phyloP scores from a whole-genome alignment of 1,140 invertebrate species.

The Drosophila funebris region DNA sequence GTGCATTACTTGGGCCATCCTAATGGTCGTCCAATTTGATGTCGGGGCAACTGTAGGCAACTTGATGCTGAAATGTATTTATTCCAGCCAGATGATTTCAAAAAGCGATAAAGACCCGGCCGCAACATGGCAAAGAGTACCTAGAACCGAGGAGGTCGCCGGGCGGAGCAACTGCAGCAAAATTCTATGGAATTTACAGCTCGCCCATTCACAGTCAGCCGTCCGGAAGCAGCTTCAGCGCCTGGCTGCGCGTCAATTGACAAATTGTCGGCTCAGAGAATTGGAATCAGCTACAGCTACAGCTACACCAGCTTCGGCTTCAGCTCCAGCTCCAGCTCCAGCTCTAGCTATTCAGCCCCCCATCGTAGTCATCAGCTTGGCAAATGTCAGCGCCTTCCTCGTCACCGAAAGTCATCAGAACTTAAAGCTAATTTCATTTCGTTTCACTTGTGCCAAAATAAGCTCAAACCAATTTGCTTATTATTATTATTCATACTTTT shows the following conservation, averaged over 20 bases:
- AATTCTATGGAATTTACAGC: slow-evolving; percentile 67
- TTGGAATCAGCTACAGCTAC: neutral
- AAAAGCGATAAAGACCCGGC: slow-evolving; percentile 66
- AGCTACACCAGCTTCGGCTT: neutral
- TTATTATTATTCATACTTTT: slow-evolving; percentile 59
- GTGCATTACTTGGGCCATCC: slow-evolving; percentile 13
- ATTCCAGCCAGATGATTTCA: slow-evolving; percentile 74
- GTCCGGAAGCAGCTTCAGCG: slow-evolving; percentile 71
- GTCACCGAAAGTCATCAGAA: slow-evolving; percentile 52
- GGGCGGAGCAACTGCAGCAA: slow-evolving; percentile 33
- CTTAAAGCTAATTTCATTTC: slow-evolving; percentile 75
- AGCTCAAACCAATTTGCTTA: slow-evolving; percentile 64
- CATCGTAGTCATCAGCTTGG: neutral
- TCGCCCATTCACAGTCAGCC: slow-evolving; percentile 60
- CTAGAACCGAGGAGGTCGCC: neutral
- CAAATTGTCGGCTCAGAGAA: slow-evolving; percentile 57
- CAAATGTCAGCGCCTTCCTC: neutral
- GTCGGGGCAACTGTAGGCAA: neutral
- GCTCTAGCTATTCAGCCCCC: neutral
- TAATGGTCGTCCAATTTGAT: slow-evolving; percentile 21
- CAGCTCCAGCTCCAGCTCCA: neutral
- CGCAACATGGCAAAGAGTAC: slow-evolving; percentile 9
- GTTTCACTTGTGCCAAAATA: slow-evolving; percentile 64
- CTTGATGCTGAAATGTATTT: slow-evolving; percentile 67
- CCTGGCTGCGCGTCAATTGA: slow-evolving; percentile 75